Evolutionary conservation across 2,797 vertebrate species (phyloP), one percentile per base, ranked within the genome.

Genomic region (Pseudochaenichthys georgianus): DNA sequence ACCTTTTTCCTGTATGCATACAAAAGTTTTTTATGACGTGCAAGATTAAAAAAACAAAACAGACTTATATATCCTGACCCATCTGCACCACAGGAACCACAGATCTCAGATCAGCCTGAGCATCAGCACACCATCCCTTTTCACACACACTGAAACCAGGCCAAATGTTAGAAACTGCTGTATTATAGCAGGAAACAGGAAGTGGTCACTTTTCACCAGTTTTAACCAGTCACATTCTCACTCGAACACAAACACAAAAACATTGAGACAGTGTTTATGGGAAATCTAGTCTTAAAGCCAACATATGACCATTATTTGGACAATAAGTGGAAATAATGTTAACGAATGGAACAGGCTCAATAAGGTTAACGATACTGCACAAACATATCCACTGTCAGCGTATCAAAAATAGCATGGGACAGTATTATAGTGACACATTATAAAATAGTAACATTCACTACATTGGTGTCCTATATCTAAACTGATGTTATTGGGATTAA

Each of bases 101-200:
- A 73, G 52, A 65, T 52, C 62, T 21, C 9, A 21, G 9, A 15
- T 68, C 45, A 34, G 47, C 38, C 38, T 8, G 60, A 45, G 53
- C 19, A 28, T 66, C 13, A 10, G 21, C 5, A 13, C 21, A 47
- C n/a, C 3, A 1, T 38, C 3, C 34, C 8, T 48, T 54, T 17
- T 41, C 3, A 46, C 13, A 17, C 3, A 13, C 2, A 0, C 2
- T 9, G 51, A 16, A 66, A 46, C 61, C 47, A 59, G 54, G 47
- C 77, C 64, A 73, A n/a, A 53, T 31, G 45, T 4, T 9, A 21
- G 13, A 62, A 50, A 52, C 45, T 55, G 46, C 48, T 9, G 28
- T 48, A 48, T 31, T 3, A 23, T 2, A 38, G 57, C 46, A 12
- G 19, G 50, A 41, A 70, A 74, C 77, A 83, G 77, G 86, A 87